Percentiles rank a stretch among this genome's conserved stretches.
Evolutionary conservation across 2,888 invertebrate species (phyloP).

Genomic region (Clusia tigrina): DNA sequence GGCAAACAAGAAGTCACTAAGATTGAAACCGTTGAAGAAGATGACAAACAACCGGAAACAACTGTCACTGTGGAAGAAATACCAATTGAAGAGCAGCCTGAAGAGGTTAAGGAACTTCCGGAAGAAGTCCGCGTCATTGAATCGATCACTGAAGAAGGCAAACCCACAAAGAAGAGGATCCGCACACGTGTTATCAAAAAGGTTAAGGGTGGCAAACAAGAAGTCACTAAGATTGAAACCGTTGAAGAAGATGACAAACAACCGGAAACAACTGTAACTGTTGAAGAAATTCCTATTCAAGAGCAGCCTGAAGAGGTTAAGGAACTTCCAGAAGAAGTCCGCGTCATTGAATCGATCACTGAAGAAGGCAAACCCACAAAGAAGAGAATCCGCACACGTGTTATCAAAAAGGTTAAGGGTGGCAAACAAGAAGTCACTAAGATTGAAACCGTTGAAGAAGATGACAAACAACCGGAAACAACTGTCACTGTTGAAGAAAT

Average conservation of each 20-base stretch:
- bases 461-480: constrained; percentile 52
- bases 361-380: constrained; percentile 52
- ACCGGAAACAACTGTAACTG: constrained; percentile 33
- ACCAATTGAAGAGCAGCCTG: constrained; percentile 39
- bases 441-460: constrained; percentile 44
- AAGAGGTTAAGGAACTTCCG: constrained; percentile 49
- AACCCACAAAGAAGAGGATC: constrained; percentile 49
- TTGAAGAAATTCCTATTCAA: constrained; percentile 48
- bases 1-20: constrained; percentile 49
- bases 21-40: constrained; percentile 51
- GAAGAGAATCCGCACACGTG: constrained; percentile 56
- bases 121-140: constrained; percentile 55
- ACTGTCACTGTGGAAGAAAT: constrained; percentile 52
- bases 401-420: constrained; percentile 49
- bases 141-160: constrained; percentile 46
- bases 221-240: constrained; percentile 51
- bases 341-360: constrained; percentile 55
- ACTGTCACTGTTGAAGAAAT: constrained; percentile 49
- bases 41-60: constrained; percentile 52
- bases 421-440: constrained; percentile 56
- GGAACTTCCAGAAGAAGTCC: constrained; percentile 30
- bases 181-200: constrained; percentile 57
- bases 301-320: constrained; percentile 20
- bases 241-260: constrained; percentile 58
- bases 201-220: constrained; percentile 47